These are phyloP conservation scores for Drosophila conformis DNA, from an alignment of 2,888 invertebrate genomes.

Conservation along the genomic window DNA sequence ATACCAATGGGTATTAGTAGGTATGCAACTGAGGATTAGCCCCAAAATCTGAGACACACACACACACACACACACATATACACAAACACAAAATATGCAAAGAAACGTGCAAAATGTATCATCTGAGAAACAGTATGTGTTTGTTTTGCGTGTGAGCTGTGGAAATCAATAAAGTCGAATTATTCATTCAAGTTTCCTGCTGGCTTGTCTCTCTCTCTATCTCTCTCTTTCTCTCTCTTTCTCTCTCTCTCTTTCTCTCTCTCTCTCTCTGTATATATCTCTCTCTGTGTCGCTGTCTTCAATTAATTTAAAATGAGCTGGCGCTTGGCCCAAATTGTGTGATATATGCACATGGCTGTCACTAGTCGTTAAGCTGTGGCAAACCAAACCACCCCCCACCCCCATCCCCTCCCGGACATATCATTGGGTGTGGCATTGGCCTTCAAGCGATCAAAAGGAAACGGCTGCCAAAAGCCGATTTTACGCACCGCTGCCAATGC, in stretches of 20 bases:
- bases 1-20: constrained; percentile 64
- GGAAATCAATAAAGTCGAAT: constrained; percentile 63
- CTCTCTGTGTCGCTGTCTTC: constrained; percentile 16
- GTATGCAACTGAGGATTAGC: constrained; percentile 48
- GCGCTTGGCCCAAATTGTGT: constrained; percentile 35
- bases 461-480: constrained; percentile 33
- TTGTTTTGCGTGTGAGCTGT: constrained; percentile 12
- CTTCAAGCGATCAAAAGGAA: constrained; percentile 14
- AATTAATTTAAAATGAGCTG: constrained; percentile 58
- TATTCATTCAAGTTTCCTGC: constrained; percentile 50
- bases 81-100: not conserved
- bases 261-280: not conserved
- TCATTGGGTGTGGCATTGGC: not conserved
- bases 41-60: constrained; percentile 27
- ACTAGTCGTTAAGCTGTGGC: constrained; percentile 7
- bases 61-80: not conserved
- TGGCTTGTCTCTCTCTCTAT: constrained; percentile 1
- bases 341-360: constrained; percentile 23
- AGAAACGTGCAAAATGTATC: constrained; percentile 36
- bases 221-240: not conserved
- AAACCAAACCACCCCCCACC: not conserved
- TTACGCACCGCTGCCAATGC: constrained; percentile 42
- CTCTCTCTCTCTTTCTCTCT: constrained; percentile 1
- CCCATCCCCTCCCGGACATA: not conserved
- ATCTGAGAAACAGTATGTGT: constrained; percentile 25